A percentile compares a stretch with the other conserved stretches of the same genome.
phyloP scores from a whole-genome alignment of 2,113 vertebrate species.

The Bolborhynchus lineola region DNA sequence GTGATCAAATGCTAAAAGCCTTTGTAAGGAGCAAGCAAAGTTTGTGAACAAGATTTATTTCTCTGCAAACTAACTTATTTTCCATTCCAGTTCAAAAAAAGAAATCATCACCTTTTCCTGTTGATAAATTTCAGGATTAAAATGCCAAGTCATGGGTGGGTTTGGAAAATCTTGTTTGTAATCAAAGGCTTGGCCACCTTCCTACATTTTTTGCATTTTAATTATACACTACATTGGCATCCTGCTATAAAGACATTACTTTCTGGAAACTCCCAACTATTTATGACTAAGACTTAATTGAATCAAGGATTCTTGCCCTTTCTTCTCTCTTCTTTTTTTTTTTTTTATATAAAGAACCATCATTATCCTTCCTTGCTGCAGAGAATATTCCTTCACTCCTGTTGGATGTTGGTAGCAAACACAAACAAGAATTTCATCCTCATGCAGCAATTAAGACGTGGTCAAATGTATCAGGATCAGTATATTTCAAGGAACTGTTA shows the following conservation, averaged over 20 bases:
- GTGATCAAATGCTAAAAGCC: slow-evolving; percentile 21
- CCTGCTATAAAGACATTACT: slow-evolving; percentile 57
- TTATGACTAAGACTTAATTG: slow-evolving; percentile 73
- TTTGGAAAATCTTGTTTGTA: slow-evolving; percentile 58
- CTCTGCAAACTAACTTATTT: slow-evolving; percentile 2
- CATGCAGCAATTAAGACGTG: not conserved
- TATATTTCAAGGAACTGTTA: slow-evolving; percentile 19
- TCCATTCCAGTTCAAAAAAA: not conserved
- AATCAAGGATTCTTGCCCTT: slow-evolving; percentile 59
- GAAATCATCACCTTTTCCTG: slow-evolving; percentile 65
- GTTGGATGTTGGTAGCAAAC: not conserved
- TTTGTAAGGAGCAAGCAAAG: slow-evolving; percentile 25
- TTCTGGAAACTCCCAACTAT: slow-evolving; percentile 46
- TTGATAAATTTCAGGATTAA: slow-evolving; percentile 57
- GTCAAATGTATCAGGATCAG: not conserved
- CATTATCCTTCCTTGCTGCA: not conserved
- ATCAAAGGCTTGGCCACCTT: slow-evolving; percentile 60
- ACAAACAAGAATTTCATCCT: not conserved
- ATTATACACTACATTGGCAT: slow-evolving; percentile 51
- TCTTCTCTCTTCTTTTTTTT: not conserved
- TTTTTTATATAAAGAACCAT: not conserved
- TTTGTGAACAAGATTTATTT: slow-evolving; percentile 41
- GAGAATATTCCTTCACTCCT: not conserved
- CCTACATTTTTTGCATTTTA: slow-evolving; percentile 66
- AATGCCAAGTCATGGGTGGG: slow-evolving; percentile 52